These are phyloP conservation scores for Lateolabrax maculatus DNA, from an alignment of 2,797 vertebrate genomes.

Conservation along the genomic window DNA sequence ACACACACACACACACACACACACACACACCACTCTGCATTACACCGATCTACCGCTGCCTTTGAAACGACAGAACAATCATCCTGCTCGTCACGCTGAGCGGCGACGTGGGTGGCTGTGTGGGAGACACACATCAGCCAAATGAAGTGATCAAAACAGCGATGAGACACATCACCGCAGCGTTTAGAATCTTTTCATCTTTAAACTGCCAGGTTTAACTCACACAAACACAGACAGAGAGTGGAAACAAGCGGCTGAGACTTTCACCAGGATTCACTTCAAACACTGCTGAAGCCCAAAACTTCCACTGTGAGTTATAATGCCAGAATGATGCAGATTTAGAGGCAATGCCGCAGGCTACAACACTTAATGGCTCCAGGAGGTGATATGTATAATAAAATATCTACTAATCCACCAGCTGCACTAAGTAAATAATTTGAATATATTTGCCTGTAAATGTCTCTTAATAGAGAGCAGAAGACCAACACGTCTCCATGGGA, in stretches of 20 bases:
- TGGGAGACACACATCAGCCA: conserved; percentile 38
- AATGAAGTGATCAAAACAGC: conserved; percentile 45
- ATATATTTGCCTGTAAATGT: conserved; percentile 60
- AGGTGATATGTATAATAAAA: conserved; percentile 56
- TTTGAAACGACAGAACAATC: conserved; percentile 42
- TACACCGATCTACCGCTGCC: conserved; percentile 2
- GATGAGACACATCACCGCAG: conserved; percentile 2
- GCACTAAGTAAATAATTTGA: conserved; percentile 59
- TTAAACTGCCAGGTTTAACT: conserved; percentile 14
- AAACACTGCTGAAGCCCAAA: conserved; percentile 18
- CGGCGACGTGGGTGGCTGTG: conserved; percentile 12
- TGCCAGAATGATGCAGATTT: conserved; percentile 49
- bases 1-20: too few species aligned
- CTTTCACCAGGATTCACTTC: conserved; percentile 8
- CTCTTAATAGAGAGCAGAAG: conserved; percentile 46
- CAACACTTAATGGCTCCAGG: conserved; percentile 41
- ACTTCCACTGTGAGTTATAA: conserved; percentile 13
- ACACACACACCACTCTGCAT: neutral
- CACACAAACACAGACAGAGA: neutral
- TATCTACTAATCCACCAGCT: conserved; percentile 49
- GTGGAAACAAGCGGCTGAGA: conserved; percentile 4
- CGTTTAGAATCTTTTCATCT: conserved; percentile 27
- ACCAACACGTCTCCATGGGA: conserved; percentile 41
- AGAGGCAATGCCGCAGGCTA: conserved; percentile 39
- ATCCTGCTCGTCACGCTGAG: conserved; percentile 35